Percentiles rank a stretch among this genome's conserved stretches.
Conservation (phyloP, 2,113 vertebrate genomes). For the Cyprinodon tularosa region DNA sequence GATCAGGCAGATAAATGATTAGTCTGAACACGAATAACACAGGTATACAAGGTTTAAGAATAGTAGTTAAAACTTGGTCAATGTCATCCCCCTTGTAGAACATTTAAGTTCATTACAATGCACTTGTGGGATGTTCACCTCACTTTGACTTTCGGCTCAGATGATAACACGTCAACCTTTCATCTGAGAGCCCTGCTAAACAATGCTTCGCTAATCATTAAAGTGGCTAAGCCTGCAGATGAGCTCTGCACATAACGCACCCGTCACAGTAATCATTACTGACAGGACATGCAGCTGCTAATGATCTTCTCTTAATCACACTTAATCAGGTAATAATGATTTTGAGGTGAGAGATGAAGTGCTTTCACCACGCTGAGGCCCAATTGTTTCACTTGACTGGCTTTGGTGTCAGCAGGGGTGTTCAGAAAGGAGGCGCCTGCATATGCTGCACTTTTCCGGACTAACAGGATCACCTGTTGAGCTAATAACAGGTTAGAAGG, state of each 20-base stretch:
- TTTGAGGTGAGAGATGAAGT: constrained; percentile 75
- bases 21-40: constrained; percentile 46
- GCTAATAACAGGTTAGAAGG: neutral
- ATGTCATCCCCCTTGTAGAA: constrained; percentile 56
- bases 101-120: constrained; percentile 57
- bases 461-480: constrained; percentile 28
- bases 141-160: constrained; percentile 55
- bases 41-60: constrained; percentile 19
- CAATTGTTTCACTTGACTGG: constrained; percentile 56
- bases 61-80: constrained; percentile 43
- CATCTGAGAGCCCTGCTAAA: constrained; percentile 59
- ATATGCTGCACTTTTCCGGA: constrained; percentile 14
- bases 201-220: constrained; percentile 74
- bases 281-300: constrained; percentile 85
- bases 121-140: constrained; percentile 49
- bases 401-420: constrained; percentile 22
- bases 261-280: constrained; percentile 80
- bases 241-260: constrained; percentile 69
- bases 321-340: constrained; percentile 85
- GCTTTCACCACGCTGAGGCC: constrained; percentile 52
- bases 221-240: constrained; percentile 59
- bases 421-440: constrained; percentile 5
- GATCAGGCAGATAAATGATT: neutral
- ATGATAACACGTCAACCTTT: constrained; percentile 40
- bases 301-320: constrained; percentile 84